These are phyloP conservation scores for Spilarctia lutea DNA, from an alignment of 2,888 invertebrate species.

Conservation along the genomic window DNA sequence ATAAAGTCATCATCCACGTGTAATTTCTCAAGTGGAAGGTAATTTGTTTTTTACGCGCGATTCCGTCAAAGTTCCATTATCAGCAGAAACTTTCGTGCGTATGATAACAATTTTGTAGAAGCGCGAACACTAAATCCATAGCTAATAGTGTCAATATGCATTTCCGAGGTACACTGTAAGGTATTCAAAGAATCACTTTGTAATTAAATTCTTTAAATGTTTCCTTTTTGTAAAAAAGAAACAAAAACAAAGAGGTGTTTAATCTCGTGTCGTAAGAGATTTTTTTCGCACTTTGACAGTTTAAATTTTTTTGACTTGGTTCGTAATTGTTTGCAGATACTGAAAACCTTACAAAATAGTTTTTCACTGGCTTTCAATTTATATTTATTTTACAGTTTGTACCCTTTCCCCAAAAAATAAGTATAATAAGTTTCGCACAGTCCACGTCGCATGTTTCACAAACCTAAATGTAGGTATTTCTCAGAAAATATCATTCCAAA, in stretches of 20 bases:
- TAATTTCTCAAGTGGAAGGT: conserved; percentile 3
- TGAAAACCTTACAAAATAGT: too few species aligned
- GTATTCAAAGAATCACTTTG: neutral
- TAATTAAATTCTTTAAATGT: neutral
- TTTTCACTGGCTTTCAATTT: too few species aligned
- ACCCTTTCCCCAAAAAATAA: too few species aligned
- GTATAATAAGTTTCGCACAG: too few species aligned
- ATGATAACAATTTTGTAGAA: neutral
- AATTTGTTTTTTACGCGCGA: neutral
- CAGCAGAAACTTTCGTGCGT: neutral
- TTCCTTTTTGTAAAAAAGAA: neutral
- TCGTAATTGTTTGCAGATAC: too few species aligned
- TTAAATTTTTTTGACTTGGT: neutral
- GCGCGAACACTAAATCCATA: neutral
- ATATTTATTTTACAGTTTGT: too few species aligned
- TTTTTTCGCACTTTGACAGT: too few species aligned
- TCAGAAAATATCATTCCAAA: neutral
- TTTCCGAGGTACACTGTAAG: too few species aligned
- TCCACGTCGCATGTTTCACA: too few species aligned
- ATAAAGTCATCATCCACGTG: neutral
- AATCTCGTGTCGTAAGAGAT: too few species aligned
- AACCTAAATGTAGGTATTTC: neutral
- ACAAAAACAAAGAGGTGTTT: too few species aligned
- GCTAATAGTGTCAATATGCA: neutral
- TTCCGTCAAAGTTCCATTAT: conserved; percentile 5